Percentiles rank a stretch among this genome's conserved stretches.
phyloP scores from a whole-genome alignment of 53 echinoderm and acorn worm genomes.

The Holothuria leucospilota region DNA sequence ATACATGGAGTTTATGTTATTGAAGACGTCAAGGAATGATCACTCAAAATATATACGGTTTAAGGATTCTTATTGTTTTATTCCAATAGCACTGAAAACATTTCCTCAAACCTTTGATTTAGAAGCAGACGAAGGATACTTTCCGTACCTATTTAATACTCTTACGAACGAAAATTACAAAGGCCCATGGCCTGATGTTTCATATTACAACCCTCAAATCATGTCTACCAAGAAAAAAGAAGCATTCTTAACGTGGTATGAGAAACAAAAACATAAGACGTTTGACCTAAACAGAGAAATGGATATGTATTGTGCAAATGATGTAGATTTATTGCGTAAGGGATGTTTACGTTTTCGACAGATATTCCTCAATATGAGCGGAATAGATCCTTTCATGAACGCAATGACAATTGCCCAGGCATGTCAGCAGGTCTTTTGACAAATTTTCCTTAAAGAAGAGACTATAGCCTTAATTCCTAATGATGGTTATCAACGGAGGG shows the following conservation, averaged over 20 bases:
- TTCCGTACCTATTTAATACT: conserved; percentile 46
- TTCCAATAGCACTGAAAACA: conserved; percentile 12
- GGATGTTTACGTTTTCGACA: conserved; percentile 21
- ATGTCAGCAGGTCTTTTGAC: conserved; percentile 62
- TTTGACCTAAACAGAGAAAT: conserved; percentile 9
- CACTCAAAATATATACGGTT: conserved; percentile 6
- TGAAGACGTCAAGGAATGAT: neutral
- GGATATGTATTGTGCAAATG: conserved; percentile 1
- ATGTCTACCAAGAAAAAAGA: conserved; percentile 2
- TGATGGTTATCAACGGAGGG: no score
- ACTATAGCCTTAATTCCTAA: conserved; percentile 50
- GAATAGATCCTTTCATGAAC: conserved; percentile 60
- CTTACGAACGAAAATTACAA: neutral
- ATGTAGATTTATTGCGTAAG: conserved; percentile 25
- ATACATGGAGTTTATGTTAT: conserved; percentile 5
- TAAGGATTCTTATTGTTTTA: conserved; percentile 40
- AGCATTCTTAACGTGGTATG: conserved; percentile 7
- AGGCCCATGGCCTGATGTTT: conserved; percentile 14
- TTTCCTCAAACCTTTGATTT: conserved; percentile 31
- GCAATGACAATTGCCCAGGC: conserved; percentile 63
- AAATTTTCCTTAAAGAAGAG: conserved; percentile 58
- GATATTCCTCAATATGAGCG: conserved; percentile 13
- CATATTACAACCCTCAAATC: conserved; percentile 2
- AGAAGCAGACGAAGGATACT: conserved; percentile 29
- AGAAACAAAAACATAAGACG: neutral